Percentiles rank a stretch among this genome's conserved stretches.
These are phyloP conservation scores for Elgonia sp. DNA, from an alignment of 2,888 invertebrate genomes.

Conservation along the genomic window DNA sequence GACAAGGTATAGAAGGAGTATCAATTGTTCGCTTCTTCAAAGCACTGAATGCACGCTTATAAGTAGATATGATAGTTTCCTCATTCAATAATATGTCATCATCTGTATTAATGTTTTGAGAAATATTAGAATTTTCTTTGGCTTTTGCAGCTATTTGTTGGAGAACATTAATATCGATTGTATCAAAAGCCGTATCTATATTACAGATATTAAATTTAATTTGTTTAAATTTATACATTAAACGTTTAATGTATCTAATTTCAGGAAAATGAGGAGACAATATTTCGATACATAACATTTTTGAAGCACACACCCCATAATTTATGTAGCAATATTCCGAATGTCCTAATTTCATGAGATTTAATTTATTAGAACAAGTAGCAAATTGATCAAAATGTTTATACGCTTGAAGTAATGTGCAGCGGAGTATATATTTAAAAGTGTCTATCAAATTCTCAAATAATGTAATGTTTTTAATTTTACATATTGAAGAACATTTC, in stretches of 20 bases:
- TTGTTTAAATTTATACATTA: background rate
- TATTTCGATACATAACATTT: constrained; percentile 14
- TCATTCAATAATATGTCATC: constrained; percentile 12
- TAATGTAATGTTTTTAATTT: background rate
- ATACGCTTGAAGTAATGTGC: background rate
- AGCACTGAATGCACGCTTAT: constrained; percentile 24
- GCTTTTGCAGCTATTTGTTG: background rate
- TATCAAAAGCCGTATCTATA: background rate
- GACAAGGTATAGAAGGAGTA: too few species aligned
- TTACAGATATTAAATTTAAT: background rate
- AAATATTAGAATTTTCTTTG: too few species aligned
- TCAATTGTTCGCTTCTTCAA: too few species aligned
- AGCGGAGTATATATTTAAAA: background rate
- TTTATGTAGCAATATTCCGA: constrained; percentile 4
- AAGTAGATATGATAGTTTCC: constrained; percentile 1
- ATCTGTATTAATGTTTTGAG: background rate
- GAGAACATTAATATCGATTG: background rate
- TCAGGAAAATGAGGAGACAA: constrained; percentile 1
- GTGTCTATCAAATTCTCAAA: too few species aligned
- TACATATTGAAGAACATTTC: constrained; percentile 15
- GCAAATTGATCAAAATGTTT: background rate
- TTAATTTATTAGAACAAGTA: background rate
- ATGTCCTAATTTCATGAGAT: constrained; percentile 52
- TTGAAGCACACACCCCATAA: background rate
- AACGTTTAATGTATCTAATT: background rate